phyloP scores from a whole-genome alignment of 2,113 vertebrate genomes.

The Paramormyrops kingsleyae region DNA sequence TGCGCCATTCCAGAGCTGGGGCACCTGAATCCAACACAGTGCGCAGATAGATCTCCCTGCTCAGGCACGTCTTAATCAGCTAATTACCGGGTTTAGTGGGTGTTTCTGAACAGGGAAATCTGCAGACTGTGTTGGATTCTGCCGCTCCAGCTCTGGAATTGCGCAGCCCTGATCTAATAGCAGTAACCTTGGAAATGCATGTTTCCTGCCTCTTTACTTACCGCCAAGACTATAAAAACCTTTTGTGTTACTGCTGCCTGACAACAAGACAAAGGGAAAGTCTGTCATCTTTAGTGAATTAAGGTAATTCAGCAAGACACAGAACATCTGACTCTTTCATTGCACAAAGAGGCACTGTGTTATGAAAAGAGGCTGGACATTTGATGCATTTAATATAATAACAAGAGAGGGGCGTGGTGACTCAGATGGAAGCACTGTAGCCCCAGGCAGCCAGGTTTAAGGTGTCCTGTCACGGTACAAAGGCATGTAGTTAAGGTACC shows the following conservation, averaged over 20 bases:
- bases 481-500: neutral
- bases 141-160: neutral
- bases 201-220: neutral
- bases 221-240: neutral
- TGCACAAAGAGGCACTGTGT: neutral
- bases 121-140: neutral
- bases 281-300: neutral
- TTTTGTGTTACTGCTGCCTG: neutral
- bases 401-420: neutral
- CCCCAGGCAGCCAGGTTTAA: neutral
- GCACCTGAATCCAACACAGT: neutral
- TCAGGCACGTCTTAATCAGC: neutral
- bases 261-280: neutral
- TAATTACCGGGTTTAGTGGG: neutral
- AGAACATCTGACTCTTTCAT: neutral
- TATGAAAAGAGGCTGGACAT: neutral
- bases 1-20: too few species aligned
- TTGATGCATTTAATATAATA: neutral
- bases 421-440: neutral
- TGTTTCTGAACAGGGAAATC: neutral
- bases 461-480: neutral
- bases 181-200: neutral
- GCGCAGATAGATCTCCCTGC: neutral
- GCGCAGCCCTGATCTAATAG: neutral
- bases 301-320: neutral